Percentiles rank a stretch among this genome's conserved stretches.
phyloP scores from a whole-genome alignment of 1,140 invertebrate genomes.

The Eurosta solidaginis region DNA sequence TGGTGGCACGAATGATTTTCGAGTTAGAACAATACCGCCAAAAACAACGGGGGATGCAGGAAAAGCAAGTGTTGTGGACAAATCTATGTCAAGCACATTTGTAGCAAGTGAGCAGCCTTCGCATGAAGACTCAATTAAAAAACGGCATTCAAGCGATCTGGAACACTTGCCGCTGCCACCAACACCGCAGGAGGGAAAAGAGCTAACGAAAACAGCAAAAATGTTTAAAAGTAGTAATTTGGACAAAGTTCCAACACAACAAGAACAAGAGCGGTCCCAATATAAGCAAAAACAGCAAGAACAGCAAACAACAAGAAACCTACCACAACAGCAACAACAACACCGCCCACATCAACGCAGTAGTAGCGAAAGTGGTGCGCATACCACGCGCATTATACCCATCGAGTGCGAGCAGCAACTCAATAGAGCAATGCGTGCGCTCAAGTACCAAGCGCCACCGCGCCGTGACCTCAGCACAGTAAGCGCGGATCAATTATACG shows the following conservation, averaged over 20 bases:
- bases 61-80: too few species aligned
- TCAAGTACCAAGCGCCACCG: constrained; percentile 11
- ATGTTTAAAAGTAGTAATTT: neutral
- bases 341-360: neutral
- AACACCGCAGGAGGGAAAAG: neutral
- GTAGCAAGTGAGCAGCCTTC: neutral
- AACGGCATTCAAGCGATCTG: neutral
- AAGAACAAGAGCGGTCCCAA: neutral
- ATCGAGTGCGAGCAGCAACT: constrained; percentile 36
- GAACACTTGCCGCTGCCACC: constrained; percentile 33
- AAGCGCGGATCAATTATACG: constrained; percentile 46
- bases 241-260: neutral
- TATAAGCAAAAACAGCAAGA: neutral
- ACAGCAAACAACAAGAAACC: neutral
- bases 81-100: neutral
- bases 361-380: neutral
- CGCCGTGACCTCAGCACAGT: constrained; percentile 4
- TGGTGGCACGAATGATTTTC: neutral
- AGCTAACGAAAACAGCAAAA: neutral
- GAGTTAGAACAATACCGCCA: neutral
- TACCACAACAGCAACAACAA: neutral
- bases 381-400: constrained; percentile 42
- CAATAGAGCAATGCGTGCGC: neutral
- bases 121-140: neutral
- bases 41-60: constrained; percentile 4